These are phyloP conservation scores for Xerus rutilus DNA, from an alignment of 2,797 vertebrate genomes.

Conservation along the genomic window DNA sequence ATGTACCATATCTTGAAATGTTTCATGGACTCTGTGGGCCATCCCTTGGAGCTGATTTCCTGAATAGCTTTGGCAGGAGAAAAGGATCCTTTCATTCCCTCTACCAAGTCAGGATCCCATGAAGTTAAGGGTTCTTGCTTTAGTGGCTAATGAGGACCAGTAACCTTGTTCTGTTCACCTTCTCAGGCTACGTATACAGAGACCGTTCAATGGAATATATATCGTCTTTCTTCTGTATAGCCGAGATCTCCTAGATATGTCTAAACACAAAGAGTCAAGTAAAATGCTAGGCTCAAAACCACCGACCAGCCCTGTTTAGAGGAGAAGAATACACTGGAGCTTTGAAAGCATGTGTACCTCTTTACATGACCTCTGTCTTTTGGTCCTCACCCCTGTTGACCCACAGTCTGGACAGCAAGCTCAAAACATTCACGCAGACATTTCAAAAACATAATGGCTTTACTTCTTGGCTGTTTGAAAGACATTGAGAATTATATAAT, in stretches of 20 bases:
- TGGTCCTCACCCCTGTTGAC: not conserved
- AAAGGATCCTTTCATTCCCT: not conserved
- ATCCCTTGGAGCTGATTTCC: not conserved
- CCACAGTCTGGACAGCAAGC: not conserved
- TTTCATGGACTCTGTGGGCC: not conserved
- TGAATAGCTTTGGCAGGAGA: not conserved
- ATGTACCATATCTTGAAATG: not conserved
- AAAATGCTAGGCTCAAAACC: not conserved
- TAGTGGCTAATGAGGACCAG: slow-evolving; percentile 51
- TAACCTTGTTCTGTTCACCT: not conserved
- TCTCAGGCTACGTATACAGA: not conserved
- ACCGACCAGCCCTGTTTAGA: slow-evolving; percentile 26
- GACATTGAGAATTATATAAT: not conserved
- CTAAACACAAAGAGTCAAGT: not conserved
- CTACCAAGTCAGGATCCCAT: slow-evolving; percentile 4
- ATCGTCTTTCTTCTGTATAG: slow-evolving; percentile 45
- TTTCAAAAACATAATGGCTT: slow-evolving; percentile 38
- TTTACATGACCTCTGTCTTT: not conserved
- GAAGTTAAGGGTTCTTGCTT: slow-evolving; percentile 57
- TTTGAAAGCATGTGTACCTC: slow-evolving; percentile 9
- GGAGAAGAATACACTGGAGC: not conserved
- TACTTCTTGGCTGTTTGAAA: slow-evolving; percentile 35
- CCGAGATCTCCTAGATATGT: not conserved
- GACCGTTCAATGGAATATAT: slow-evolving; percentile 47
- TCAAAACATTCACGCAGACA: not conserved